Base-by-base conservation (phyloP, 2,888 invertebrate genomes). In the Metallyticus violacea region DNA sequence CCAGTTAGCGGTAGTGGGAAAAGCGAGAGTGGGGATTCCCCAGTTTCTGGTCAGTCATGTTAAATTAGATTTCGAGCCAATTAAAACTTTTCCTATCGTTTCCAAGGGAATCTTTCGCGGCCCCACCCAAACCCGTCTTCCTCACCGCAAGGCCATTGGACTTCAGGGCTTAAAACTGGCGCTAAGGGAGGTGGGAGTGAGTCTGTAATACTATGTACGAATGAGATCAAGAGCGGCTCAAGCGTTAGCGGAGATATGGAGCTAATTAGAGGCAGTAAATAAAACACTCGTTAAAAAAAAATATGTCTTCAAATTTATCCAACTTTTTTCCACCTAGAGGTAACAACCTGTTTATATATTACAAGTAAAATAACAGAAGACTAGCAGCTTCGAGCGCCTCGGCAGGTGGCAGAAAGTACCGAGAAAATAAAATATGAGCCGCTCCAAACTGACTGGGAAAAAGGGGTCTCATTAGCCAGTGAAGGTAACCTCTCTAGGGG, bases 41-140 rank as follows among this genome's bases (percentile, higher is more conserved):
- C 76, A 84, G 26, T 85, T 85, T 79, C 87, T 85, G 88, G 88
- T 88, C 88, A 88, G 87, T 88, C 88, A 88, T 88, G 88, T 88
- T 88, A 88, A 88, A 88, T 88, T 87, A 88, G 88, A 86, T 88
- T 87, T 86, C 81, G 83, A 87, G 87, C 87, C 88, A 88, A 88
- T 88, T 88, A 87, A 88, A 88, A 88, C 86, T 88, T 88, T 88
- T 77, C 87, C 88, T 87, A 86, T 87, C 86, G 87, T 83, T 62
- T 26, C 77, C 83, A 22, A 77, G 77, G 76, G 83, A 83, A 83
- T 83, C 81, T 79, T 85, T 85, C 40, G 40, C 40, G 15, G 40
- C 40, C 40, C 15, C 22, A 15, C 40, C 40, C 40, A 62, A 62
- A 62, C 40, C 40, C 40, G 9, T 62, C 15, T 9, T 62, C 40